Base-by-base conservation (phyloP, 2,888 invertebrate genomes). In the Latrodectus elegans region DNA sequence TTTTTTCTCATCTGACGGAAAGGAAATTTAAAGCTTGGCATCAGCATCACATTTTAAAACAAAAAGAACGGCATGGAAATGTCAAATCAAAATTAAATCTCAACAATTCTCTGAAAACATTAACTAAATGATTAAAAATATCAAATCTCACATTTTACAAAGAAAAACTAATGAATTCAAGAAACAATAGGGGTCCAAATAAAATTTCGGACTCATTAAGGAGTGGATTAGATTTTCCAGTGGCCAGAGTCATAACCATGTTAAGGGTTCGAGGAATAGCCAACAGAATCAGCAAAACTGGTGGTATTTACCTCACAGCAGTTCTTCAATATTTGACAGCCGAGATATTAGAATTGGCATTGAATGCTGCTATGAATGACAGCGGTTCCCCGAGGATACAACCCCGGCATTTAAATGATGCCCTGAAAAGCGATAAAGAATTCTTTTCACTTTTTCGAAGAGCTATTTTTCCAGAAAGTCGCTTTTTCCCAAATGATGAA, bases 341-440 rank as follows among this genome's bases (percentile, higher is more conserved):
- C 10, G 84, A 84, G 51, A 67, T 84, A 14, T 68, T 84, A 4
- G 84, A 84, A 68, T 12, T 68, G 1, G 78, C 84, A 10, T 22
- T 73, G 14, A 79, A 68, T 51, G 78, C 68, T 1, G 78, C 78
- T 11, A 26, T 49, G 15, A 38, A 17, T 10, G 11, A 64, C 12
- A 26, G 26, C 15, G 38, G 49, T 6, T 52, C 73, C 0, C 38
- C n/a, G 8, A 60, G 78, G 14, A 84, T 84, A 8, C 79, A 74
- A 10, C 74, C 84, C 0, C 65, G 73, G 3, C 78, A 84, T 38
- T 65, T 84, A 11, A 73, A 84, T 17, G 17, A 51, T 53, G 84
- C 84, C 0, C 10, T 84, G 9, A 84, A 68, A 15, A 51, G 11
- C 1, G 84, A 84, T 51, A 11, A 4, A 15, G 84, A 84, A 38